Evolutionary conservation across 1,140 invertebrate species (phyloP).

Genomic region (Eueides isabella): DNA sequence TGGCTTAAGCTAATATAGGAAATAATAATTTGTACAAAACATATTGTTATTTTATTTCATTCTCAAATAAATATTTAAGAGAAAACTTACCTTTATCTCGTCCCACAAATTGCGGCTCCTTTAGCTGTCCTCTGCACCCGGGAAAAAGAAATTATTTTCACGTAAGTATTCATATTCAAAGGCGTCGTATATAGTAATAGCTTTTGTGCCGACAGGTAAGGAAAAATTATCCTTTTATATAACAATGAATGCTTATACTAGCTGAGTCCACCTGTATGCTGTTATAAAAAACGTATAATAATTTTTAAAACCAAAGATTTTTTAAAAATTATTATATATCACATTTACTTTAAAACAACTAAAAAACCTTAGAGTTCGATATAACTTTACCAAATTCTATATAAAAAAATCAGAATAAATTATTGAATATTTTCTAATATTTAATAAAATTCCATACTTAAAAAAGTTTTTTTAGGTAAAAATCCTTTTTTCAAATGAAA

Average conservation of each 20-base stretch:
- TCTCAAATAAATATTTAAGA: neutral
- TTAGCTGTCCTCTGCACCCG: slow-evolving; percentile 25
- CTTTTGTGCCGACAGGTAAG: slow-evolving; percentile 2
- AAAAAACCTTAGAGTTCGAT: too few species aligned
- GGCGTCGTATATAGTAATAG: slow-evolving; percentile 7
- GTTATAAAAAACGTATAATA: too few species aligned
- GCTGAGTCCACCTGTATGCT: too few species aligned
- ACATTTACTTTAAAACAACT: too few species aligned
- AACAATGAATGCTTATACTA: too few species aligned
- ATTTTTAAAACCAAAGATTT: too few species aligned
- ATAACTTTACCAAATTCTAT: too few species aligned
- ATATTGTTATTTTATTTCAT: neutral
- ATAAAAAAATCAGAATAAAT: too few species aligned
- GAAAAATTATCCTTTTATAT: neutral
- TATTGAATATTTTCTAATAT: too few species aligned
- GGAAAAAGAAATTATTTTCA: slow-evolving; percentile 23
- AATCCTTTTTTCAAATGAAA: neutral
- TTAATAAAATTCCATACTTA: too few species aligned
- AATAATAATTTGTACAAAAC: neutral
- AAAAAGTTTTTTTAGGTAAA: too few species aligned
- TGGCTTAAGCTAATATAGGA: neutral
- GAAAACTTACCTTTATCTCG: slow-evolving; percentile 18
- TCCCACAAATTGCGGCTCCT: slow-evolving; percentile 20
- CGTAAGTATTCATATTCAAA: slow-evolving; percentile 18
- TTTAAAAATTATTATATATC: too few species aligned